Conservation (phyloP, 1,140 invertebrate genomes). For the Notospermus geniculatus region DNA sequence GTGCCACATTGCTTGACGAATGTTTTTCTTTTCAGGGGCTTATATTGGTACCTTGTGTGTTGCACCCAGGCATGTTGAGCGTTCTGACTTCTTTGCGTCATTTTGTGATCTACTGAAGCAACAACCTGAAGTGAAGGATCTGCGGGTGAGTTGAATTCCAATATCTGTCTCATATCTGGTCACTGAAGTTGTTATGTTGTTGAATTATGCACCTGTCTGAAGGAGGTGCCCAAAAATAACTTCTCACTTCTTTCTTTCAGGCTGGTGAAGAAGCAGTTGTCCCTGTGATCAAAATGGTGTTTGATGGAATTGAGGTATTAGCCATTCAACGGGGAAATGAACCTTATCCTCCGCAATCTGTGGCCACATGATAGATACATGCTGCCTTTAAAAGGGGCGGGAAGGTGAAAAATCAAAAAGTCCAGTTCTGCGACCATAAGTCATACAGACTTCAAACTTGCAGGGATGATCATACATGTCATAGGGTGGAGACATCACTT, state of each 20-base stretch:
- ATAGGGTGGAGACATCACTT: too few species aligned
- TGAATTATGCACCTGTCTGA: too few species aligned
- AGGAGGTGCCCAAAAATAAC: too few species aligned
- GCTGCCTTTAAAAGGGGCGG: too few species aligned
- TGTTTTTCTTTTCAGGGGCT: slow-evolving; percentile 65
- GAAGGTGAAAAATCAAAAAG: too few species aligned
- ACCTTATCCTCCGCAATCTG: too few species aligned
- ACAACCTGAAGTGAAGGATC: slow-evolving; percentile 81
- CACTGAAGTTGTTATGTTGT: too few species aligned
- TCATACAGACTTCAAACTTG: too few species aligned
- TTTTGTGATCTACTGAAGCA: slow-evolving; percentile 89
- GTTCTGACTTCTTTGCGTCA: slow-evolving; percentile 90
- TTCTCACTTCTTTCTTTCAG: slow-evolving; percentile 48
- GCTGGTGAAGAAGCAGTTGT: slow-evolving; percentile 98
- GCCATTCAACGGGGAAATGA: background rate
- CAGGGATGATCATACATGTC: too few species aligned
- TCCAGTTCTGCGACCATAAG: too few species aligned
- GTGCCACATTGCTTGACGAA: background rate
- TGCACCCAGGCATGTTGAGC: slow-evolving; percentile 90
- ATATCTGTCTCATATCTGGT: too few species aligned
- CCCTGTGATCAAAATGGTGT: slow-evolving; percentile 99
- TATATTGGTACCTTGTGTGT: slow-evolving; percentile 99
- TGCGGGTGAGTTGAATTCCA: slow-evolving; percentile 63
- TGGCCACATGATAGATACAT: too few species aligned
- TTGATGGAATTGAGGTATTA: slow-evolving; percentile 91